Base-by-base conservation (phyloP, 2,888 invertebrate species). In the Dascillus cervinus region DNA sequence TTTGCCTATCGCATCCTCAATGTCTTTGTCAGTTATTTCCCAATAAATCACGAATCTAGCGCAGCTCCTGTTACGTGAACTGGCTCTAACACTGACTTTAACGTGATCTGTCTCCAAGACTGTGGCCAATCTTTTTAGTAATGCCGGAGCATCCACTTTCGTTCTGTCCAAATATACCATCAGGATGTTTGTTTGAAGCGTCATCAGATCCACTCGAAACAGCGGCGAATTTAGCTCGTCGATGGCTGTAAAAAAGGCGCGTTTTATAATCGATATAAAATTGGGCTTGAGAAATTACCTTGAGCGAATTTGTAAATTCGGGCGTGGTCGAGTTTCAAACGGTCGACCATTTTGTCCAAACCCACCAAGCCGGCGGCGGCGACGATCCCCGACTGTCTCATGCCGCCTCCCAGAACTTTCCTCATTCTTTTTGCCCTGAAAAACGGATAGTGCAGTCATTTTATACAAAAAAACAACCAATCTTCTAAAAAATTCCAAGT, bases 351-450 rank as follows among this genome's bases (percentile, higher is more conserved):
- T 39, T 83, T 79, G 34, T 89, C 81, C n/a, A 97, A 59, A 0
- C 89, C 86, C 13, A 87, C 81, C 3, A 89, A 53, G 1, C 90
- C 92, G 1, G 92, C 87, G 0, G 94, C 94, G 0, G 94, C 95
- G 29, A 97, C 55, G 25, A 95, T 71, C 3, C 97, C 97, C 21
- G 74, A 78, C 66, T 97, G 96, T 32, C 96, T 72, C 91, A 92
- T 88, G 1, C 86, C 94, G 14, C 96, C 96, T 11, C 97, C 96
- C 22, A 97, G 62, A 25, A 80, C 85, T 68, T 96, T 95, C 31
- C 94, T 75, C 21, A 79, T 50, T 30, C 89, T 75, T 5, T 79
- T 74, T 0, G 91, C 90, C 53, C 89, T 89, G 50, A 1, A 52
- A 50, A 39, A 29, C 25, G 12, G 6, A 20, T 12, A 8, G 8